Conservation (phyloP, 1,140 invertebrate species). For the Brachionus rubens region DNA sequence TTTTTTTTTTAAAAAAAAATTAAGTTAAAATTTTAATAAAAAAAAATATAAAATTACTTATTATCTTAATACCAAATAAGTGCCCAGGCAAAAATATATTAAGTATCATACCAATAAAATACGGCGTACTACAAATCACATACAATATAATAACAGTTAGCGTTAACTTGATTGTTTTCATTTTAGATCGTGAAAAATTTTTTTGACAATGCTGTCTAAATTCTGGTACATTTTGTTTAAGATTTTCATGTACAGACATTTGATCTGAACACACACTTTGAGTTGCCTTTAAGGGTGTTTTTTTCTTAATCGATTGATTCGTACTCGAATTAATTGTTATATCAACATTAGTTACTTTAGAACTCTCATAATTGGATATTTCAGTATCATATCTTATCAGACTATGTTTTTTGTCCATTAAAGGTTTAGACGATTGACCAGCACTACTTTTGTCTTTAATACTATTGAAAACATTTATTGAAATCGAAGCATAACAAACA, state of each 20-base stretch:
- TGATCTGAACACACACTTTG: not conserved
- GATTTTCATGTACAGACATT: not conserved
- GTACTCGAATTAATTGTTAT: not conserved
- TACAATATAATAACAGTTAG: constrained; percentile 72
- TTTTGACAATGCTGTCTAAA: constrained; percentile 40
- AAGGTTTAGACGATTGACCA: not conserved
- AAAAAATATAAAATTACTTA: not conserved
- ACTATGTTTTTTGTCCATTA: not conserved
- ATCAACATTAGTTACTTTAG: not conserved
- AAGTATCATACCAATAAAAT: constrained; percentile 60
- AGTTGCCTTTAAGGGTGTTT: not conserved
- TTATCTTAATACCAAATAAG: not conserved
- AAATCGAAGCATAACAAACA: constrained; percentile 4
- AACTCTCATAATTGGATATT: not conserved
- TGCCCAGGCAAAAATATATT: not conserved
- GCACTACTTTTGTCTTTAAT: not conserved
- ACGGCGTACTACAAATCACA: constrained; percentile 71
- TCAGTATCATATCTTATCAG: not conserved
- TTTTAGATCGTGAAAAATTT: constrained; percentile 60
- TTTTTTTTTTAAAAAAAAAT: constrained; percentile 14
- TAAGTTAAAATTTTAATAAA: constrained; percentile 10
- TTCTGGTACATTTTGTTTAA: not conserved
- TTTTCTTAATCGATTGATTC: not conserved
- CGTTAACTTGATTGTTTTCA: constrained; percentile 75
- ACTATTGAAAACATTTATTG: constrained; percentile 25